Percentiles rank a stretch among this genome's conserved stretches.
Evolutionary conservation across 2,113 vertebrate genomes (phyloP).

Genomic region (Podarcis muralis): DNA sequence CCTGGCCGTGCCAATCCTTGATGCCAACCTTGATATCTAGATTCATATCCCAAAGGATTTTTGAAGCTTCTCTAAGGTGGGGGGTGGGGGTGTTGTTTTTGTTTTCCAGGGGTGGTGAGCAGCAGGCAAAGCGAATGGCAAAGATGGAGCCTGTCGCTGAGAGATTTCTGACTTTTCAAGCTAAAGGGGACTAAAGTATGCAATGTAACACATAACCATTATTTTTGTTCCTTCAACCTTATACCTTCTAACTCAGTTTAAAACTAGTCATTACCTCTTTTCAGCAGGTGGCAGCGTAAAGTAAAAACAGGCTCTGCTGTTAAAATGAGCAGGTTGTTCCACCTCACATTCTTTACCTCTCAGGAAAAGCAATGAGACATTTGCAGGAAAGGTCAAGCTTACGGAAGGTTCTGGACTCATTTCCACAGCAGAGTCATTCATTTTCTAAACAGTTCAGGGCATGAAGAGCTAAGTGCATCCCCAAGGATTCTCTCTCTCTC

Average conservation of each 20-base stretch:
- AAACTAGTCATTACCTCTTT: conserved; percentile 33
- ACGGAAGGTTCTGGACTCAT: conserved; percentile 7
- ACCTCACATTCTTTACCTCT: background rate
- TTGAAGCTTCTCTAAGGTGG: background rate
- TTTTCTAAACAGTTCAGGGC: conserved; percentile 3
- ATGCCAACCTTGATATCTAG: background rate
- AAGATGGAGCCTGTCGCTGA: background rate
- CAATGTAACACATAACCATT: background rate
- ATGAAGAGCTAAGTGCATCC: background rate
- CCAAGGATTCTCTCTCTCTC: background rate
- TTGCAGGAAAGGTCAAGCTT: conserved; percentile 13
- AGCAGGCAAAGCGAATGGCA: background rate
- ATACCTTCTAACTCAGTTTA: conserved; percentile 14
- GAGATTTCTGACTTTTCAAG: conserved; percentile 1
- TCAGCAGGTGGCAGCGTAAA: conserved; percentile 16
- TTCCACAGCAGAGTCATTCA: conserved; percentile 6
- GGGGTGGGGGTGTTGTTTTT: background rate
- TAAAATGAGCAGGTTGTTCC: conserved; percentile 24
- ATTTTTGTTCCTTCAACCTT: background rate
- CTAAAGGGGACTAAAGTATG: background rate
- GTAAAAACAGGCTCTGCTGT: conserved; percentile 11
- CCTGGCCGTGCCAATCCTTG: background rate
- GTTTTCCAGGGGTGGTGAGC: background rate
- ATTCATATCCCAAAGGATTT: background rate
- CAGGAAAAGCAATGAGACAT: conserved; percentile 26